A percentile compares a stretch with the other conserved stretches of the same genome.
These are phyloP conservation scores for Acanthurus leucopareius DNA, from an alignment of 2,797 vertebrate genomes.

Conservation along the genomic window DNA sequence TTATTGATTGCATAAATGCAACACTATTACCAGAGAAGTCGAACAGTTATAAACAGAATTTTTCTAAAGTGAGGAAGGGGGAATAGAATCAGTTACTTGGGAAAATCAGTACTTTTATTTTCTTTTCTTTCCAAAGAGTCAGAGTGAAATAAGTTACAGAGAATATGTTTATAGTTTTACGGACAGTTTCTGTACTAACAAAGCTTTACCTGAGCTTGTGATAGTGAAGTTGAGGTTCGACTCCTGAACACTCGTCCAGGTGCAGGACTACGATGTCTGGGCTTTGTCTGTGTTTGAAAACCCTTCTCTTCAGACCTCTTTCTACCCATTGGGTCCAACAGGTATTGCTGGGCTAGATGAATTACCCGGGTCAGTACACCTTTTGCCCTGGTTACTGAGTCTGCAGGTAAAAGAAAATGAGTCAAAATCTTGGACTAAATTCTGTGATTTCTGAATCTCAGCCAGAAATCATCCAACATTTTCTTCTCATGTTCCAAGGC, in stretches of 20 bases:
- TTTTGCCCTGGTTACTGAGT: slow-evolving; percentile 56
- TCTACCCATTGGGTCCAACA: slow-evolving; percentile 66
- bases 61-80: neutral
- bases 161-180: neutral
- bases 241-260: slow-evolving; percentile 37
- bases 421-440: neutral
- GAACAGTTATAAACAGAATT: neutral
- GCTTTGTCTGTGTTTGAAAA: slow-evolving; percentile 35
- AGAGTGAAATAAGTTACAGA: neutral
- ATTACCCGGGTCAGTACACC: slow-evolving; percentile 74
- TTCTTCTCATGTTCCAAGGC: neutral
- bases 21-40: neutral
- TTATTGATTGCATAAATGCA: too few species aligned
- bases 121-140: neutral
- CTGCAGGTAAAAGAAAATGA: slow-evolving; percentile 24
- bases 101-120: neutral
- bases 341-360: slow-evolving; percentile 73
- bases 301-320: slow-evolving; percentile 38
- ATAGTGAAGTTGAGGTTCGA: slow-evolving; percentile 57
- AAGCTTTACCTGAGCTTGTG: slow-evolving; percentile 71
- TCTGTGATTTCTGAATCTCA: neutral
- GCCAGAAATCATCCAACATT: neutral
- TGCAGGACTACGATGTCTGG: slow-evolving; percentile 52
- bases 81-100: neutral
- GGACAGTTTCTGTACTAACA: neutral